phyloP scores from a whole-genome alignment of 2,797 vertebrate genomes.

The Mallotus villosus region DNA sequence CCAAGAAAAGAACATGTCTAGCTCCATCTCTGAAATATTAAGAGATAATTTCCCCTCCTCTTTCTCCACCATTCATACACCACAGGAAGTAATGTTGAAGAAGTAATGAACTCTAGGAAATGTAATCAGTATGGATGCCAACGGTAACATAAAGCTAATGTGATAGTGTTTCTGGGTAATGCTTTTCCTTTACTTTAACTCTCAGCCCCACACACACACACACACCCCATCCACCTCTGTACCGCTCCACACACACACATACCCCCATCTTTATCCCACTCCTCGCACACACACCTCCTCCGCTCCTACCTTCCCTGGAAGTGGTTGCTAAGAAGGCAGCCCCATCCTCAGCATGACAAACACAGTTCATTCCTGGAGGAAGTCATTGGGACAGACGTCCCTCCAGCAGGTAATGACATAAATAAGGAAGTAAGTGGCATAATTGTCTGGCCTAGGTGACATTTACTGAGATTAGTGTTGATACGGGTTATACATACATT shows the following conservation, averaged over 20 bases:
- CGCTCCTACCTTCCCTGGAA: conserved; percentile 2
- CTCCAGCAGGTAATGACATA: conserved; percentile 57
- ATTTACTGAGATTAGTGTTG: conserved; percentile 68
- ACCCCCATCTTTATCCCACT: too few species aligned
- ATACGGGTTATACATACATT: conserved; percentile 54
- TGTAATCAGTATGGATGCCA: background rate
- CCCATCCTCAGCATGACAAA: conserved; percentile 53
- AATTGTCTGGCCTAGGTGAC: conserved; percentile 56
- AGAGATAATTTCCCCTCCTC: too few species aligned
- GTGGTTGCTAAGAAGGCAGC: conserved; percentile 31
- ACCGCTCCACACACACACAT: conserved; percentile 28
- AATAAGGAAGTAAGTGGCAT: conserved; percentile 58
- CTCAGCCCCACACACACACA: too few species aligned
- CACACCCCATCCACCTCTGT: conserved; percentile 12
- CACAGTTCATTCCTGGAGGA: conserved; percentile 57
- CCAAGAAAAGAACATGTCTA: too few species aligned
- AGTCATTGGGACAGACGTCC: conserved; percentile 50
- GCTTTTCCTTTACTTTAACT: too few species aligned
- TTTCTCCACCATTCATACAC: too few species aligned
- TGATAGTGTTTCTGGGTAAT: background rate
- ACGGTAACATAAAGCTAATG: conserved; percentile 15
- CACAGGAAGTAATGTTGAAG: too few species aligned
- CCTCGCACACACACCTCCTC: background rate
- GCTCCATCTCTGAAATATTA: too few species aligned
- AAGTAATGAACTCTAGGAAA: background rate